These are phyloP conservation scores for Cosmia pyralina DNA, from an alignment of 2,888 invertebrate species.

Conservation along the genomic window DNA sequence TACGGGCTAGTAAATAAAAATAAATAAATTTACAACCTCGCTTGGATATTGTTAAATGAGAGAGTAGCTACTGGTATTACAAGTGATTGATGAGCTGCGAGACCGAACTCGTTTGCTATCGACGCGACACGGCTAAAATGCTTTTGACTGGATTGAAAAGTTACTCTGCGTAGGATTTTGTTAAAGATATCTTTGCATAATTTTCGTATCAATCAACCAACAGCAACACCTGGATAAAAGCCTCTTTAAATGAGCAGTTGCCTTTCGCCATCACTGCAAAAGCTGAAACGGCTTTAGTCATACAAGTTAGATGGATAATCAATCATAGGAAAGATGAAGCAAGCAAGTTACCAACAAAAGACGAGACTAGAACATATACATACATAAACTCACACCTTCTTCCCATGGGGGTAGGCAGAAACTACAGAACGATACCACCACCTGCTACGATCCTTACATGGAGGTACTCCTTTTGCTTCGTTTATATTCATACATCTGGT, in stretches of 20 bases:
- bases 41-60: constrained; percentile 41
- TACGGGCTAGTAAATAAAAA: constrained; percentile 56
- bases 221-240: neutral
- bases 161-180: constrained; percentile 8
- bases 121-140: constrained; percentile 17
- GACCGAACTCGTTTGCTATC: constrained; percentile 21
- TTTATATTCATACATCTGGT: neutral
- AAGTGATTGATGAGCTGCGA: constrained; percentile 48
- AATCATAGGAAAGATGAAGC: neutral
- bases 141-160: constrained; percentile 38
- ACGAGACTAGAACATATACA: neutral
- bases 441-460: neutral
- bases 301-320: neutral
- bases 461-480: neutral
- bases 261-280: neutral
- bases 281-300: neutral
- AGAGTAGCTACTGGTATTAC: constrained; percentile 10
- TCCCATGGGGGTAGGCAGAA: neutral
- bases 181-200: constrained; percentile 24
- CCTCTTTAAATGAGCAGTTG: neutral
- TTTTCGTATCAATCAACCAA: constrained; percentile 13
- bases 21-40: constrained; percentile 40
- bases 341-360: neutral
- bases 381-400: too few relatives aligned
- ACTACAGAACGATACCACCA: neutral